These are phyloP conservation scores for Oreonectes daqikongensis DNA, from an alignment of 2,797 vertebrate species.

Conservation along the genomic window DNA sequence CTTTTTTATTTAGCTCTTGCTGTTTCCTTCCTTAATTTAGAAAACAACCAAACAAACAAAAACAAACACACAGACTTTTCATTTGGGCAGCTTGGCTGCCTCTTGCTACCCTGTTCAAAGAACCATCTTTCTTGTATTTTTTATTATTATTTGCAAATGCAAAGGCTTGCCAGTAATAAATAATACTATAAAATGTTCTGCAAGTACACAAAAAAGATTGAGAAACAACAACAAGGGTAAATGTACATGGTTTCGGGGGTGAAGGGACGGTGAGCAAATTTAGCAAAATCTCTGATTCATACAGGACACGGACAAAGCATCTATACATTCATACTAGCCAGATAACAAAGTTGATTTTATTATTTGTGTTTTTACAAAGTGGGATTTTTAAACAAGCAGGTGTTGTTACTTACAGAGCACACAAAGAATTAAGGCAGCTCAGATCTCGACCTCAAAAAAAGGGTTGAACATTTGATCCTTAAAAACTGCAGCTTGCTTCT, in stretches of 20 bases:
- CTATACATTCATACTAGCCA: conserved; percentile 83
- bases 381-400: conserved; percentile 71
- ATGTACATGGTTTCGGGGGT: conserved; percentile 69
- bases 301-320: conserved; percentile 81
- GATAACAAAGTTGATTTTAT: conserved; percentile 77
- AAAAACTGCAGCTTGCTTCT: conserved; percentile 59
- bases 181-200: conserved; percentile 85
- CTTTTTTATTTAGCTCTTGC: conserved; percentile 59
- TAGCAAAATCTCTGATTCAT: conserved; percentile 78
- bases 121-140: conserved; percentile 62
- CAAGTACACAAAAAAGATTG: conserved; percentile 76
- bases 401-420: conserved; percentile 71
- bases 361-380: conserved; percentile 77
- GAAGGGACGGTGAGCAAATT: conserved; percentile 58
- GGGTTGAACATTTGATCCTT: conserved; percentile 68
- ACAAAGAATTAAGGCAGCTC: conserved; percentile 85
- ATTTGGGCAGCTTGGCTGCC: conserved; percentile 71
- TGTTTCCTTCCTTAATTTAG: conserved; percentile 71
- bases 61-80: conserved; percentile 61
- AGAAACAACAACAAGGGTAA: conserved; percentile 80
- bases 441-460: conserved; percentile 71
- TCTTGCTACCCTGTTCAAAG: conserved; percentile 72
- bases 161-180: conserved; percentile 84
- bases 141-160: conserved; percentile 76
- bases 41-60: conserved; percentile 66